Base-by-base conservation (phyloP, 2,888 invertebrate genomes). In the Erebia aethiops region DNA sequence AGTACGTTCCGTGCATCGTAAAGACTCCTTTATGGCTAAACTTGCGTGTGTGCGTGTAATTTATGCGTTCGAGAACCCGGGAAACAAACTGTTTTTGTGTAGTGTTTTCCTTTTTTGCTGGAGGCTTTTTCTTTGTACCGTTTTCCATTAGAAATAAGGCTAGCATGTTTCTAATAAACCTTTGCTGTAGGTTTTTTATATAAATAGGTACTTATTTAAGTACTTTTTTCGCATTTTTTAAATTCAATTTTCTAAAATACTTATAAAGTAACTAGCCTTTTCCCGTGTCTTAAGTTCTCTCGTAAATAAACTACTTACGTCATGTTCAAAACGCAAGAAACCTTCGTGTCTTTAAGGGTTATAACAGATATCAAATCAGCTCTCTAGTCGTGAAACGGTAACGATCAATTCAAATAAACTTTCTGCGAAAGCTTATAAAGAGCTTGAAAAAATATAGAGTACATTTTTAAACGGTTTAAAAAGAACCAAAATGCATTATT, bases 11-110 rank as follows among this genome's bases (percentile, higher is more conserved):
- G 46, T 46, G 46, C 46, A 11, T 46, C 46, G 46, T 46, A 89
- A 88, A 54, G 85, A 84, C 83, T 81, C 81, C 81, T 89, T 87
- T 89, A 88, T 87, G 82, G 80, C 86, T 73, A 51, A 21, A 67
- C 67, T 72, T 72, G 81, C 81, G 79, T 83, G 81, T 82, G 77
- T 82, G 82, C 82, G 83, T 82, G 79, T 83, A 83, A 86, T 87
- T 81, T 84, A 84, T 82, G 82, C 80, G 76, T 81, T 82, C 79
- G 81, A 81, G 78, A 79, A 78, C 76, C 76, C 73, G 56, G 65
- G 65, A 77, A 76, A 74, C 77, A 77, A 78, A 75, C 74, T 75
- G 72, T 54, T 54, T 52, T 18, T 54, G 54, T 54, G 18, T 3
- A 54, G 54, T 9, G 54, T 54, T 10, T 54, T 18, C 54, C 11